Evolutionary conservation across 2,888 invertebrate species (phyloP), one percentile per base, ranked within the genome.

Genomic region (Stenchaetothrips biformis): DNA sequence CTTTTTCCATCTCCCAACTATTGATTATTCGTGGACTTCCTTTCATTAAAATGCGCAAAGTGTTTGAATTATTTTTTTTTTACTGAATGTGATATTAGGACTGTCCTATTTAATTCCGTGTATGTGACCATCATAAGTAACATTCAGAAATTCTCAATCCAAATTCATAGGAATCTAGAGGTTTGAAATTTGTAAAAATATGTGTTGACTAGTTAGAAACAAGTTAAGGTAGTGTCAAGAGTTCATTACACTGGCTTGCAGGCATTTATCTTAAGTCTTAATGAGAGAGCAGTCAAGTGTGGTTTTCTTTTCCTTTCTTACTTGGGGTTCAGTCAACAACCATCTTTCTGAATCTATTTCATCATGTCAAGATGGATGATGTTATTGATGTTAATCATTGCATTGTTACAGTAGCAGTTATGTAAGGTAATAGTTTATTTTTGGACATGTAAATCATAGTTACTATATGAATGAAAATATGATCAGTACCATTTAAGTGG

Each of bases 391-490:
- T 74, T 74, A 74, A 25, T 74, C 8, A 74, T 74, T 21, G 25
- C 67, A 25, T 74, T 74, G 67, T 74, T 74, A 74, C 67, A 74
- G 67, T 74, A 74, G 67, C 25, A 74, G 67, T 74, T 74, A 74
- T 74, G 67, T 74, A 74, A 74, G 67, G 67, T 74, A 74, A 74
- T 74, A 74, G 67, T 74, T 74, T 74, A 74, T 74, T 74, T 74
- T 74, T 74, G 67, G 67, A 74, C 67, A 21, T 74, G 25, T 74
- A 74, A 59, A 59, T 74, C 25, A 11, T 74, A 74, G 67, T 25
- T 74, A n/a, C n/a, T n/a, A 74, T 25, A 74, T 21, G 21, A 74
- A 74, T 11, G 25, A 25, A 9, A 74, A 74, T 74, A 37, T 74
- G 16, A 53, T 8, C 11, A 25, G 67, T 74, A 74, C 25, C 67